phyloP scores from a whole-genome alignment of 2,113 vertebrate species.

The Calyptomena viridis region DNA sequence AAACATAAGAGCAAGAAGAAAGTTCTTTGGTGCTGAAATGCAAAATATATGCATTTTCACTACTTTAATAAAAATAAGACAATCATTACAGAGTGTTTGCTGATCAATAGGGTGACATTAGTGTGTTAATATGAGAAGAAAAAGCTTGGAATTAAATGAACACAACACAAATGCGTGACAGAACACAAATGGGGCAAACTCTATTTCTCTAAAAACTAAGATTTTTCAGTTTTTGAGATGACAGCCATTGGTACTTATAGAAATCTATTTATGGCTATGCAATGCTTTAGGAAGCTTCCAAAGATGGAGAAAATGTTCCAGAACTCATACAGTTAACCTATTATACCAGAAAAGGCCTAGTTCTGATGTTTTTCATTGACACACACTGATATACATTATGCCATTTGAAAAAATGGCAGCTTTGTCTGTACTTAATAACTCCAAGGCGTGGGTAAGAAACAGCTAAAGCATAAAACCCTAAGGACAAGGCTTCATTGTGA shows the following conservation, averaged over 20 bases:
- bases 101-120: background rate
- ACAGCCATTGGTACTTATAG: constrained; percentile 11
- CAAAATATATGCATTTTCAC: background rate
- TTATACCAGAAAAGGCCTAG: constrained; percentile 58
- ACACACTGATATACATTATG: constrained; percentile 73
- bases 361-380: constrained; percentile 73
- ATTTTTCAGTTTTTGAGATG: constrained; percentile 13
- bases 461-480: constrained; percentile 73
- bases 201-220: background rate
- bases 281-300: background rate
- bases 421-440: constrained; percentile 77
- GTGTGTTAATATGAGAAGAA: background rate
- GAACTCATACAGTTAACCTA: constrained; percentile 48
- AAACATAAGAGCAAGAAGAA: background rate
- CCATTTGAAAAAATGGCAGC: constrained; percentile 72
- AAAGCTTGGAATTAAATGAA: background rate
- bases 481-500: constrained; percentile 77
- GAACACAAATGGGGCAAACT: background rate
- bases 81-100: background rate
- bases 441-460: constrained; percentile 75
- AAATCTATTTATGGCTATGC: background rate
- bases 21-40: background rate
- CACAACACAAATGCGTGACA: background rate
- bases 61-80: background rate
- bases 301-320: constrained; percentile 36